phyloP scores from a whole-genome alignment of 2,797 vertebrate species.

The Halcyon leucocephala region DNA sequence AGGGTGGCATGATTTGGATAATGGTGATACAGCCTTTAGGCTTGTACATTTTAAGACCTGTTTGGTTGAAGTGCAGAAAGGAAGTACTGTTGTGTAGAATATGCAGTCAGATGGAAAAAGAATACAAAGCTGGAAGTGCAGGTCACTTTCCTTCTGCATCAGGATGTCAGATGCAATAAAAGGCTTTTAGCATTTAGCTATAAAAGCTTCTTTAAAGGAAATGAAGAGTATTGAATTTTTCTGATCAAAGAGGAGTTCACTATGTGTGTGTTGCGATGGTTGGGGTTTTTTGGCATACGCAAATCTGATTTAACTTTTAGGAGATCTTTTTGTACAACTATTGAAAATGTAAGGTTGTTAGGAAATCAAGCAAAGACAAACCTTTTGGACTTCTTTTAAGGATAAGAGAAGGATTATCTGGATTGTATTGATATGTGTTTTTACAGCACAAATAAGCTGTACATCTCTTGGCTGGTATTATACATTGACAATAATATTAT shows the following conservation, averaged over 20 bases:
- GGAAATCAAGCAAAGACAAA: background rate
- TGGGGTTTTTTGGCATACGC: background rate
- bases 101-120: background rate
- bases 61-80: conserved; percentile 15
- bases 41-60: background rate
- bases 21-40: conserved; percentile 6
- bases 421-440: background rate
- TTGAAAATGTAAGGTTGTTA: background rate
- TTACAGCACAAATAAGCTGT: background rate
- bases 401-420: background rate
- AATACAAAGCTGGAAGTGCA: background rate
- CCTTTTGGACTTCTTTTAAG: background rate
- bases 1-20: conserved; percentile 18
- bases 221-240: background rate
- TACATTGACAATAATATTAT: background rate
- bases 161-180: background rate
- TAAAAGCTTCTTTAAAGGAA: background rate
- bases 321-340: background rate
- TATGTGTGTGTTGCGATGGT: background rate
- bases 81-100: background rate
- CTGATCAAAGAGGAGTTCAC: background rate
- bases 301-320: background rate
- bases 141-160: conserved; percentile 17
- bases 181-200: background rate
- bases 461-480: background rate